A percentile compares a stretch with the other conserved stretches of the same genome.
phyloP scores from a whole-genome alignment of 2,888 invertebrate species.

The Andricus quercusramuli region DNA sequence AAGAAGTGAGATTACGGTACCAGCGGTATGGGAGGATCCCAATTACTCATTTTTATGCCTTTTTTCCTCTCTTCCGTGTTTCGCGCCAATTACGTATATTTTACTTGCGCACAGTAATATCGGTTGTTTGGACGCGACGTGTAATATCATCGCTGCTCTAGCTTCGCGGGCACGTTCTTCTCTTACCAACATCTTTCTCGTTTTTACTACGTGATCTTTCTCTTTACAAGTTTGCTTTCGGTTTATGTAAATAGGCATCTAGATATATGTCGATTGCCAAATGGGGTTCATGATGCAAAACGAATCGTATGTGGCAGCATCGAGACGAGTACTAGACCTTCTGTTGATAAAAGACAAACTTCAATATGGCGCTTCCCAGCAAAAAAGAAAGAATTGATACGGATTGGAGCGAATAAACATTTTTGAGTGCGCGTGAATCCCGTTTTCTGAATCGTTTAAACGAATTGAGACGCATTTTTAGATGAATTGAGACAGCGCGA shows the following conservation, averaged over 20 bases:
- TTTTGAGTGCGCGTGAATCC: no score
- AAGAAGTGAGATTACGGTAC: not conserved
- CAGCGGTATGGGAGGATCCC: not conserved
- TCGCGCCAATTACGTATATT: constrained; percentile 2
- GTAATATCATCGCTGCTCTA: not conserved
- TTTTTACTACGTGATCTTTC: not conserved
- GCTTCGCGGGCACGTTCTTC: not conserved
- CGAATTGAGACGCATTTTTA: no score
- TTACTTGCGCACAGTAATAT: constrained; percentile 4
- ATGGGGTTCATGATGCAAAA: no score
- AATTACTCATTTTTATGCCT: constrained; percentile 4
- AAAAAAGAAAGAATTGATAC: no score
- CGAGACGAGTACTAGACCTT: no score
- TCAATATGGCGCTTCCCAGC: no score
- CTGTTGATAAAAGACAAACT: no score
- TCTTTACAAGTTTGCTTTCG: not conserved
- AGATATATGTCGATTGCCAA: not conserved
- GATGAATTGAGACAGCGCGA: no score
- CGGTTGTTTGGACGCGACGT: not conserved
- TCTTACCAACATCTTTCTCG: not conserved
- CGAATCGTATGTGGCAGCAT: no score
- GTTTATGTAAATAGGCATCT: not conserved
- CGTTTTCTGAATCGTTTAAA: no score
- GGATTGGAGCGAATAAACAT: no score
- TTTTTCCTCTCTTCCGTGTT: not conserved